phyloP scores from a whole-genome alignment of 35 echinoderm and acorn worm species.

The Lytechinus pictus region DNA sequence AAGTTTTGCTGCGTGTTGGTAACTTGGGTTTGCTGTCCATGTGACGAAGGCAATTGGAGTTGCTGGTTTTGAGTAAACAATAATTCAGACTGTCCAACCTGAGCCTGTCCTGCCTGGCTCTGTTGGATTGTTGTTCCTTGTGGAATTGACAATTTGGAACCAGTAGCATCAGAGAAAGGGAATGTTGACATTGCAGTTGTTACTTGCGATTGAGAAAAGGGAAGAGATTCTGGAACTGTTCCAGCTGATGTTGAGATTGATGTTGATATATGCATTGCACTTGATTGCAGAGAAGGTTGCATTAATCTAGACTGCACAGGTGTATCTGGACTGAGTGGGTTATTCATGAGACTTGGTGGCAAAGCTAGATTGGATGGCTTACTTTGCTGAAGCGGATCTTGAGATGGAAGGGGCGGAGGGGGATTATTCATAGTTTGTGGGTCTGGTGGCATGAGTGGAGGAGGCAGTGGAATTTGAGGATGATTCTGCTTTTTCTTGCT shows the following conservation, averaged over 20 bases:
- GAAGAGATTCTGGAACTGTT: not conserved
- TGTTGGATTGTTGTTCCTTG: constrained; percentile 1
- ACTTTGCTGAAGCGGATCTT: constrained; percentile 46
- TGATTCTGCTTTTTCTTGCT: not conserved
- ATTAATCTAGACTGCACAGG: constrained; percentile 5
- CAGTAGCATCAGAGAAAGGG: not conserved
- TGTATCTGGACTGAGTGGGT: constrained; percentile 82
- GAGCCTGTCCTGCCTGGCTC: not conserved
- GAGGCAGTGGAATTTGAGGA: constrained; percentile 48
- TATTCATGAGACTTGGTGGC: constrained; percentile 62
- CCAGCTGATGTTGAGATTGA: not conserved
- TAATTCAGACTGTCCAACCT: constrained; percentile 21
- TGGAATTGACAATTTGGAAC: not conserved
- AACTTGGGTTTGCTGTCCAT: not conserved
- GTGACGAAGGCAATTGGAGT: constrained; percentile 15
- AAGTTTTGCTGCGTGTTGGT: constrained; percentile 14
- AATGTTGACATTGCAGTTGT: constrained; percentile 45
- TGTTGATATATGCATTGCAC: not conserved
- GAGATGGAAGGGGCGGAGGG: not conserved
- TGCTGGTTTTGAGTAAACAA: constrained; percentile 6
- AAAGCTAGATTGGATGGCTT: constrained; percentile 66
- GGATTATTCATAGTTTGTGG: constrained; percentile 57
- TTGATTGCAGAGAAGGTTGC: not conserved
- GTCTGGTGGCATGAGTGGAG: constrained; percentile 63
- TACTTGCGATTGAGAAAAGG: constrained; percentile 6